Percentiles rank a stretch among this genome's conserved stretches.
phyloP scores from a whole-genome alignment of 2,113 vertebrate species.

The Phyllostomus hastatus region DNA sequence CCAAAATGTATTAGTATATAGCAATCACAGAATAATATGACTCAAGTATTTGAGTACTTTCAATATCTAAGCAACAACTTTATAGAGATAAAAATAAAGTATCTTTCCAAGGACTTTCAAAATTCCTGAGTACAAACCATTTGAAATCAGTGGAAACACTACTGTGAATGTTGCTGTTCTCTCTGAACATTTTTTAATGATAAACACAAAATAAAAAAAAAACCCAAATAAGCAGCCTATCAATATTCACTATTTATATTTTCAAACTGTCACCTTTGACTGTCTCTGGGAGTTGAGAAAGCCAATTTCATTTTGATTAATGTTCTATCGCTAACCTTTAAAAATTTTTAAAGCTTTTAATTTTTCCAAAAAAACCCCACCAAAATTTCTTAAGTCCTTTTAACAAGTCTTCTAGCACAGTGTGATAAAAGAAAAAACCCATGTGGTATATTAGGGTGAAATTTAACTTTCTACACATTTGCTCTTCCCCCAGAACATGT shows the following conservation, averaged over 20 bases:
- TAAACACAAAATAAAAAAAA: background rate
- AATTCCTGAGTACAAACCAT: slow-evolving; percentile 27
- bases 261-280: background rate
- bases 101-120: background rate
- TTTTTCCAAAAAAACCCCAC: background rate
- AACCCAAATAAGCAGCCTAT: background rate
- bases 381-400: background rate
- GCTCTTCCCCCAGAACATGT: background rate
- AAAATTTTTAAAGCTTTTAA: background rate
- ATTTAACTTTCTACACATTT: background rate
- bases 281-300: background rate
- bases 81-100: background rate
- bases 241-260: background rate
- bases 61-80: background rate
- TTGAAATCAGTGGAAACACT: slow-evolving; percentile 24
- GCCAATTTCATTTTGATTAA: slow-evolving; percentile 28
- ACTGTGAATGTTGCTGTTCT: background rate
- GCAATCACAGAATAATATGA: slow-evolving; percentile 1
- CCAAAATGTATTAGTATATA: background rate
- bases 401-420: background rate
- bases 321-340: background rate
- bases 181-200: background rate
- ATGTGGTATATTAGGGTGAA: background rate
- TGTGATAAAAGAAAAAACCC: background rate
- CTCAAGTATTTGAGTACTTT: slow-evolving; percentile 35